phyloP scores from a whole-genome alignment of 2,113 vertebrate genomes.

The Camelus bactrianus region DNA sequence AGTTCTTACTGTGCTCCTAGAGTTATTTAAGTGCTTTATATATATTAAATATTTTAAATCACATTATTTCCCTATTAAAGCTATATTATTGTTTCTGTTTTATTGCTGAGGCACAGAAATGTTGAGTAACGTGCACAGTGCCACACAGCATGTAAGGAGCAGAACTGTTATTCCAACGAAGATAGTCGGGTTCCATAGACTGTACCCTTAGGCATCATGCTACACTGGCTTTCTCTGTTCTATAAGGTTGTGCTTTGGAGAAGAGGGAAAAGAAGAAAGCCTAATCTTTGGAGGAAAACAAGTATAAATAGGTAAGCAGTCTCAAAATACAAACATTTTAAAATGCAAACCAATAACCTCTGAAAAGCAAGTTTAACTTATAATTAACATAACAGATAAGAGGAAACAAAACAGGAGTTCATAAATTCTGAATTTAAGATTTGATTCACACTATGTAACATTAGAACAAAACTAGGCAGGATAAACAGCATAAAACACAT shows the following conservation, averaged over 20 bases:
- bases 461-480: not conserved
- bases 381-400: not conserved
- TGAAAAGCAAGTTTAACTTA: not conserved
- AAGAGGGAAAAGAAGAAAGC: not conserved
- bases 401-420: not conserved
- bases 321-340: not conserved
- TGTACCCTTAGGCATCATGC: not conserved
- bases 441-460: not conserved
- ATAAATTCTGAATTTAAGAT: not conserved
- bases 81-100: not conserved
- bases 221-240: not conserved
- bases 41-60: not conserved
- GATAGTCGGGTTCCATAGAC: fast-evolving
- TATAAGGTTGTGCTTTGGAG: fast-evolving
- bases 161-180: not conserved
- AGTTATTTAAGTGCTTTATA: not conserved
- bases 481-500: no score
- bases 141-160: not conserved
- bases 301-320: not conserved
- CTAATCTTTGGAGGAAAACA: not conserved
- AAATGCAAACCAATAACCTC: not conserved
- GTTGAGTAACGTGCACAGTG: not conserved
- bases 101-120: not conserved
- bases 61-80: not conserved
- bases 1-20: not conserved